Evolutionary conservation across 2,888 invertebrate genomes (phyloP).

Genomic region (Trissolcus japonicus): DNA sequence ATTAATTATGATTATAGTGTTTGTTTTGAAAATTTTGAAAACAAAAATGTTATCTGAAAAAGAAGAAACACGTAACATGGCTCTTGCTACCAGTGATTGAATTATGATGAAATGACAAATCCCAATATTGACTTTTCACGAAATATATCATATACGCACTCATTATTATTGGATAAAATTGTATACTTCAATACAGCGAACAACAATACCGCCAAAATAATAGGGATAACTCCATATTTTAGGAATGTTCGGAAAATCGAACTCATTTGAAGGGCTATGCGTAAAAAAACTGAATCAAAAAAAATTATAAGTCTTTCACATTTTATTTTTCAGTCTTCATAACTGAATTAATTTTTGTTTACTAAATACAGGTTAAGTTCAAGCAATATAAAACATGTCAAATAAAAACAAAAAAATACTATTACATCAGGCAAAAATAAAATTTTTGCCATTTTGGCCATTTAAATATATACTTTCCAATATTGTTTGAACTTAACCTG

Average conservation of each 20-base stretch:
- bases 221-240: constrained; percentile 14
- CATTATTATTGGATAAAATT: background rate
- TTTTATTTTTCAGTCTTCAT: background rate
- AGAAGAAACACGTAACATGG: no score
- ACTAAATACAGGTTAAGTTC: no score
- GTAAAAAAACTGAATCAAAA: constrained; percentile 7
- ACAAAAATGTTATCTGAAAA: no score
- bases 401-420: no score
- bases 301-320: background rate
- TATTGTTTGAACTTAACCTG: no score
- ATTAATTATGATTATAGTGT: no score
- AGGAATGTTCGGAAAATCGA: constrained; percentile 8
- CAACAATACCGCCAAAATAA: constrained; percentile 11
- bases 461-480: no score
- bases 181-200: constrained; percentile 9
- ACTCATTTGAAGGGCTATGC: constrained; percentile 8
- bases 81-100: background rate
- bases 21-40: no score
- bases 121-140: background rate
- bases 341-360: no score
- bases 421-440: no score
- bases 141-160: constrained; percentile 17
- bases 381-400: no score
- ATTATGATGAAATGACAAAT: background rate
- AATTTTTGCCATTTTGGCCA: no score